phyloP scores from a whole-genome alignment of 2,113 vertebrate species.

The Columba livia region DNA sequence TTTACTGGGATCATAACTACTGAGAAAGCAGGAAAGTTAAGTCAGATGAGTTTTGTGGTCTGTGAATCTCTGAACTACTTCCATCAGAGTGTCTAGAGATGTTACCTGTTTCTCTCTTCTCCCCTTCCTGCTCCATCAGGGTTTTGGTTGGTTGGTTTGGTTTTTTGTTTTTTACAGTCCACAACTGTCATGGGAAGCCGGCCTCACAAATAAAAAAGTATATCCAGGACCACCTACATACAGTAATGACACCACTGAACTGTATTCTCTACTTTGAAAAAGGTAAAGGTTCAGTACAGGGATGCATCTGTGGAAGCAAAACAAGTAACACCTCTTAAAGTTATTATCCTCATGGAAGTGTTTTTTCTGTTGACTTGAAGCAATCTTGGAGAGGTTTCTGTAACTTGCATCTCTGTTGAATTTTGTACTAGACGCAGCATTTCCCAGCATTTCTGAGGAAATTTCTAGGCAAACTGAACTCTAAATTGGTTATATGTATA shows the following conservation, averaged over 20 bases:
- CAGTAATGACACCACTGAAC: not conserved
- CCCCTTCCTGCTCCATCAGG: not conserved
- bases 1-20: not conserved
- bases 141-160: not conserved
- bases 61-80: not conserved
- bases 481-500: not conserved
- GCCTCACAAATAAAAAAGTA: not conserved
- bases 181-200: not conserved
- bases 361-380: not conserved
- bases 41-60: not conserved
- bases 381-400: not conserved
- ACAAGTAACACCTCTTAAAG: not conserved
- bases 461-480: not conserved
- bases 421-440: not conserved
- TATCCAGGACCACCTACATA: not conserved
- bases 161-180: not conserved
- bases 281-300: rapidly evolving
- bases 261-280: not conserved
- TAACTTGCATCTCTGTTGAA: not conserved
- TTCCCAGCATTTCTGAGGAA: not conserved
- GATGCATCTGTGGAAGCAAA: not conserved
- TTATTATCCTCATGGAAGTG: not conserved
- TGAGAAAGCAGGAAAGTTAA: not conserved
- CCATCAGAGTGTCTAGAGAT: not conserved
- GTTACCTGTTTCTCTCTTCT: not conserved